Evolutionary conservation across 2,797 vertebrate species (phyloP).

Genomic region (Tiaroga cobitis): DNA sequence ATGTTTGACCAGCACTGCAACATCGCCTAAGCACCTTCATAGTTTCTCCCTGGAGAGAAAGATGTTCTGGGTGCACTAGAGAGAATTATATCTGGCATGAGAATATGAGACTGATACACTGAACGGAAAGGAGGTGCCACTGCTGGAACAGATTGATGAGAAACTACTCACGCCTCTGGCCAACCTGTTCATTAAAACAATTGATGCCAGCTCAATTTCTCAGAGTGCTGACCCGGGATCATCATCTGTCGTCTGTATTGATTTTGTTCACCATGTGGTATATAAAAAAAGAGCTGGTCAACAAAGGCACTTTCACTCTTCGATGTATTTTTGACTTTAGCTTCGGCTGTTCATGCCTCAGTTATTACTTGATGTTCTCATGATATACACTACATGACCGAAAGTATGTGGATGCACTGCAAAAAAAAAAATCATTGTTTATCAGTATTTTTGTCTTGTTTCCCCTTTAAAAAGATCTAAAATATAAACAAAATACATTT

Average conservation of each 20-base stretch:
- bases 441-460: background rate
- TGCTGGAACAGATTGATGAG: slow-evolving; percentile 20
- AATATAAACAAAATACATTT: background rate
- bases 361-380: background rate
- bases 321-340: background rate
- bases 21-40: background rate
- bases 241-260: slow-evolving; percentile 21
- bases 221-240: slow-evolving; percentile 37
- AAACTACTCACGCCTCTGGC: slow-evolving; percentile 16
- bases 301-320: slow-evolving; percentile 29
- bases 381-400: background rate
- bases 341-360: slow-evolving; percentile 8
- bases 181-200: slow-evolving; percentile 45
- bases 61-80: background rate
- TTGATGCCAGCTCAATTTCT: slow-evolving; percentile 31
- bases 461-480: background rate
- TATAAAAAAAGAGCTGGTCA: slow-evolving; percentile 8
- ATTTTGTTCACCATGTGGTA: slow-evolving; percentile 29
- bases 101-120: slow-evolving; percentile 12
- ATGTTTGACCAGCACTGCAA: slow-evolving; percentile 30
- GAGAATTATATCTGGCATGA: background rate
- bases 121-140: background rate
- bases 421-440: background rate
- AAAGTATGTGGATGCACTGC: slow-evolving; percentile 14
- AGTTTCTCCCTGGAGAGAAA: slow-evolving; percentile 4